A percentile compares a stretch with the other conserved stretches of the same genome.
Evolutionary conservation across 2,888 invertebrate genomes (phyloP).

Genomic region (Scaeva pyrastri): DNA sequence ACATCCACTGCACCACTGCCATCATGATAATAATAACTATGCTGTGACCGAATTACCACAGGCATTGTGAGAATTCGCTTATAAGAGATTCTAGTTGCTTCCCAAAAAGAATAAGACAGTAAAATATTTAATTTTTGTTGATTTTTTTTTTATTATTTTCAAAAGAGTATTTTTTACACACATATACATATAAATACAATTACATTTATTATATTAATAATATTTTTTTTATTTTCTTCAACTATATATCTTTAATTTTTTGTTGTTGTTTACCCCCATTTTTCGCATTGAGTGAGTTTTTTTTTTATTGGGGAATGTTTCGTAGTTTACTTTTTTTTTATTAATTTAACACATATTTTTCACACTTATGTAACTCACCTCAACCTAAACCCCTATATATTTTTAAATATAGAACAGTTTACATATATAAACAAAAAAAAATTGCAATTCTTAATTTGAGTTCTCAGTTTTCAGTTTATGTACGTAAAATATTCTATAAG

Average conservation of each 20-base stretch:
- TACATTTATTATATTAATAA: conserved; percentile 73
- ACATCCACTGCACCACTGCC: too few relatives aligned
- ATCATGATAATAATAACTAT: too few relatives aligned
- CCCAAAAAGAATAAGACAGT: not conserved
- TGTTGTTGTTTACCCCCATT: conserved; percentile 13
- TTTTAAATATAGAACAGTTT: conserved; percentile 41
- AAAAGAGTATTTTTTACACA: conserved; percentile 74
- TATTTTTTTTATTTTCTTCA: conserved; percentile 57
- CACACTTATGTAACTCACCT: conserved; percentile 61
- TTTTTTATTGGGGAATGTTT: conserved; percentile 53
- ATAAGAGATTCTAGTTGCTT: too few relatives aligned
- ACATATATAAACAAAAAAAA: conserved; percentile 35
- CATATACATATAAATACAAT: conserved; percentile 75
- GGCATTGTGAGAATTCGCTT: too few relatives aligned
- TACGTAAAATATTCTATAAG: conserved; percentile 43
- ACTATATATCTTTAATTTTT: conserved; percentile 62
- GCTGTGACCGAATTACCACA: too few relatives aligned
- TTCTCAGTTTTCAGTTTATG: not conserved
- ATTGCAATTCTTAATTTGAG: not conserved
- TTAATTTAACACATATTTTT: conserved; percentile 62
- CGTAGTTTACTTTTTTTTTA: conserved; percentile 42
- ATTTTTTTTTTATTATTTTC: conserved; percentile 72
- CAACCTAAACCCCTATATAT: conserved; percentile 39
- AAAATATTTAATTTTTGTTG: conserved; percentile 45
- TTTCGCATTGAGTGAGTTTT: conserved; percentile 47